These are phyloP conservation scores for Nannoperca obscura DNA, from an alignment of 2,797 vertebrate genomes.

Conservation along the genomic window DNA sequence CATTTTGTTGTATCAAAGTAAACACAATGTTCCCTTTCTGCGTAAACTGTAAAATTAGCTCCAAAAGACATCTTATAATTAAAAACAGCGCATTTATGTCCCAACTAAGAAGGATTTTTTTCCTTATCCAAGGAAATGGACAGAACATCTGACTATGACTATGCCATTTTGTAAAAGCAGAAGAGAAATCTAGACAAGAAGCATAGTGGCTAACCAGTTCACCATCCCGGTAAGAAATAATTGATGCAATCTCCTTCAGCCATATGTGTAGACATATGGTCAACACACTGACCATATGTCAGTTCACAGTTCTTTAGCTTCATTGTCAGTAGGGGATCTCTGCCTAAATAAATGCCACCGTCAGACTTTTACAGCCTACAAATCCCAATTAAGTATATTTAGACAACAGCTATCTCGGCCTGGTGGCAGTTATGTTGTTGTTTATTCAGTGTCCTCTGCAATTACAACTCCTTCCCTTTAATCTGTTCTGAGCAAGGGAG, in stretches of 20 bases:
- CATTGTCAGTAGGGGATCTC: constrained; percentile 29
- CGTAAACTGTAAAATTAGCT: neutral
- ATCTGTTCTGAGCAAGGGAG: constrained; percentile 13
- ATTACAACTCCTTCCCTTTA: constrained; percentile 8
- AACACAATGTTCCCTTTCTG: neutral
- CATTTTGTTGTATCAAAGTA: constrained; percentile 16
- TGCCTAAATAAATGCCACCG: constrained; percentile 31
- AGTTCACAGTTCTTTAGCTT: constrained; percentile 29
- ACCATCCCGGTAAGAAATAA: constrained; percentile 61
- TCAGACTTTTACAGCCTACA: constrained; percentile 39
- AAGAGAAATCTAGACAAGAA: neutral
- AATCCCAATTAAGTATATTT: constrained; percentile 55
- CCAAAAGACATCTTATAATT: constrained; percentile 2
- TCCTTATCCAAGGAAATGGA: neutral
- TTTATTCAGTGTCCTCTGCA: neutral
- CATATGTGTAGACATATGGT: constrained; percentile 72
- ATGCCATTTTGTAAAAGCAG: neutral
- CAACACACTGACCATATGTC: too few species aligned
- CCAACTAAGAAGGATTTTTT: neutral
- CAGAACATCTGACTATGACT: neutral
- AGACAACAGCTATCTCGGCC: constrained; percentile 4
- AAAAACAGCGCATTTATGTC: neutral
- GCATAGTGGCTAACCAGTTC: constrained; percentile 28
- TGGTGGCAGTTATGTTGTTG: constrained; percentile 11
- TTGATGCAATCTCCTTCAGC: constrained; percentile 68